Evolutionary conservation across 2,113 vertebrate genomes (phyloP).

Genomic region (Menura novaehollandiae): DNA sequence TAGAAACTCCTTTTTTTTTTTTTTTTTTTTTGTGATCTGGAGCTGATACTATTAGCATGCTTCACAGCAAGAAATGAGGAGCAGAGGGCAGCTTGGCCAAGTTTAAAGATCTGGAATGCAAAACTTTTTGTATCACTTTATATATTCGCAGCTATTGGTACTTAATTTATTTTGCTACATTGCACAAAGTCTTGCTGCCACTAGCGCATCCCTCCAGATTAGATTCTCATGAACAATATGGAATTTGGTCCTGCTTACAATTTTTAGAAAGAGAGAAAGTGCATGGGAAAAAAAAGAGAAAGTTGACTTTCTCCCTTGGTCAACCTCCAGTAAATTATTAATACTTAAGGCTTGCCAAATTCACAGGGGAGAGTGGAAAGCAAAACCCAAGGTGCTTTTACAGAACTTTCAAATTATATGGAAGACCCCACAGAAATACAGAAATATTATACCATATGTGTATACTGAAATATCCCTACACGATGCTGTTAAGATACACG

Average conservation of each 20-base stretch:
- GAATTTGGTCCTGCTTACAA: neutral
- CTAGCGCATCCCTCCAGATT: neutral
- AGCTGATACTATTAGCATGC: neutral
- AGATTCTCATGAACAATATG: neutral
- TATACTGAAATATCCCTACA: neutral
- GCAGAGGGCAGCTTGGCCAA: neutral
- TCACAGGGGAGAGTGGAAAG: neutral
- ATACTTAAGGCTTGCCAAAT: neutral
- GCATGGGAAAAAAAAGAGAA: neutral
- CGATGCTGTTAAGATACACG: neutral
- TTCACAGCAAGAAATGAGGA: neutral
- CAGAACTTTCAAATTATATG: neutral
- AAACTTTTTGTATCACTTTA: neutral
- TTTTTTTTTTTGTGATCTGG: neutral
- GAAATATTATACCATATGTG: neutral
- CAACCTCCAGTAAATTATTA: neutral
- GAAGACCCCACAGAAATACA: neutral
- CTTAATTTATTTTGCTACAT: neutral
- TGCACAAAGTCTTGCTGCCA: neutral
- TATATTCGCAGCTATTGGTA: neutral
- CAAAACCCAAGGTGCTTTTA: neutral
- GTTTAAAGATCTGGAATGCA: neutral
- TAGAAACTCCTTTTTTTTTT: neutral
- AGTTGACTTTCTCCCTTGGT: neutral
- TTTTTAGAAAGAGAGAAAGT: neutral